Evolutionary conservation across 2,797 vertebrate species (phyloP).

Genomic region (Mareca penelope): DNA sequence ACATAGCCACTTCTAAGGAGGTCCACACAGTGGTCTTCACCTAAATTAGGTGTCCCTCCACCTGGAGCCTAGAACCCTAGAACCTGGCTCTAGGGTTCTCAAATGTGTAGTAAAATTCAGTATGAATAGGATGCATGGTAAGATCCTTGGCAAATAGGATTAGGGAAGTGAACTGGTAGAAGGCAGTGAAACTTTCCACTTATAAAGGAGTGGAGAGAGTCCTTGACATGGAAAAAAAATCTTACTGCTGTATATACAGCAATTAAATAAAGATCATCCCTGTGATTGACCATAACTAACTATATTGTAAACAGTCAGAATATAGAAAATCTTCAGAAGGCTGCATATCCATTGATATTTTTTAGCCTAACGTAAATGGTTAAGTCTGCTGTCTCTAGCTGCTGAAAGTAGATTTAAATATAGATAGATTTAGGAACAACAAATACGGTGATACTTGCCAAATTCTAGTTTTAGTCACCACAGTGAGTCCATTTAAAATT

Average conservation of each 20-base stretch:
- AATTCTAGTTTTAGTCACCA: neutral
- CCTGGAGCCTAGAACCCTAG: too few species aligned
- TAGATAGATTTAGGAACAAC: neutral
- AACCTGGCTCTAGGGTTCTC: neutral
- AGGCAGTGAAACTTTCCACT: neutral
- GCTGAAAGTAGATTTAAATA: neutral
- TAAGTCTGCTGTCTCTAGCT: neutral
- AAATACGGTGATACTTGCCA: neutral
- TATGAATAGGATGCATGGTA: neutral
- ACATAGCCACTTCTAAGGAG: neutral
- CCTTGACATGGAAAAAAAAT: neutral
- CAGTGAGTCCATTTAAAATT: neutral
- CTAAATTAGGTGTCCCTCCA: neutral
- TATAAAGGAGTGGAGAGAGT: neutral
- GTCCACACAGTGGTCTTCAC: neutral
- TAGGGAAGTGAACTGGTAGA: neutral
- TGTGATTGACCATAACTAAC: neutral
- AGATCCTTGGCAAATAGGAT: neutral
- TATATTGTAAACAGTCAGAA: neutral
- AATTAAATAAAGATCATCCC: neutral
- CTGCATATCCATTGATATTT: neutral
- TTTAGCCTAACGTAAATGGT: neutral
- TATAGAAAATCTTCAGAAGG: neutral
- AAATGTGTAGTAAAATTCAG: neutral
- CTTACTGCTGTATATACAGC: neutral